A percentile compares a stretch with the other conserved stretches of the same genome.
Evolutionary conservation across 2,888 invertebrate species (phyloP).

Genomic region (Sarcophaga variegata): DNA sequence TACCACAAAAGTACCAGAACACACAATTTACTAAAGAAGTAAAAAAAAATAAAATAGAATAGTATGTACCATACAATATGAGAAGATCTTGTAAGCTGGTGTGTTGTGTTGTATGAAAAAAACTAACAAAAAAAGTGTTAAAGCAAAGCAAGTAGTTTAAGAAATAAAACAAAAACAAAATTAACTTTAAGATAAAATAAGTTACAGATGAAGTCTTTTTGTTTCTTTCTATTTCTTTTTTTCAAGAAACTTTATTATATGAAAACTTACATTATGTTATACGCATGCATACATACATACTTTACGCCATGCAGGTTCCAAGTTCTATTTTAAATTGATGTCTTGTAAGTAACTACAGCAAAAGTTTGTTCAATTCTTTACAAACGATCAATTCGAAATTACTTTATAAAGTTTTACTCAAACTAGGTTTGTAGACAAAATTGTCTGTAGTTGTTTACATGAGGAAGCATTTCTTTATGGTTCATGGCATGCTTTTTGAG

Average conservation of each 20-base stretch:
- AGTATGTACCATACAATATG: neutral
- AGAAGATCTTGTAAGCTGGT: constrained; percentile 39
- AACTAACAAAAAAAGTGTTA: constrained; percentile 7
- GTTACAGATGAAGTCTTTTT: constrained; percentile 29
- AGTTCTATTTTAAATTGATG: constrained; percentile 4
- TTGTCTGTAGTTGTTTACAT: neutral
- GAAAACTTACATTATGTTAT: constrained; percentile 8
- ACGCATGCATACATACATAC: neutral
- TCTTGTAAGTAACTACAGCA: neutral
- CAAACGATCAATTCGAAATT: constrained; percentile 26
- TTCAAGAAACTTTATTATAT: constrained; percentile 20
- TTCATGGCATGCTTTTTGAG: neutral
- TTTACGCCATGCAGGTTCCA: neutral
- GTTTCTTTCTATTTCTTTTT: constrained; percentile 5
- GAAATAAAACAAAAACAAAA: constrained; percentile 18
- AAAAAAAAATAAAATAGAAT: constrained; percentile 30
- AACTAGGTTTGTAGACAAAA: constrained; percentile 1
- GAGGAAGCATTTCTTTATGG: neutral
- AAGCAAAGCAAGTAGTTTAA: neutral
- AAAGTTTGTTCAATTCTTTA: constrained; percentile 15
- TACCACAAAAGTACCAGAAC: neutral
- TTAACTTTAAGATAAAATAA: constrained; percentile 42
- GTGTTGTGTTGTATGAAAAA: constrained; percentile 16
- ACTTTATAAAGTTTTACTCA: neutral
- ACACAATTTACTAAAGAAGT: neutral